Percentiles rank a stretch among this genome's conserved stretches.
These are phyloP conservation scores for Sebastolobus altivelis DNA, from an alignment of 2,797 vertebrate genomes.

Conservation along the genomic window DNA sequence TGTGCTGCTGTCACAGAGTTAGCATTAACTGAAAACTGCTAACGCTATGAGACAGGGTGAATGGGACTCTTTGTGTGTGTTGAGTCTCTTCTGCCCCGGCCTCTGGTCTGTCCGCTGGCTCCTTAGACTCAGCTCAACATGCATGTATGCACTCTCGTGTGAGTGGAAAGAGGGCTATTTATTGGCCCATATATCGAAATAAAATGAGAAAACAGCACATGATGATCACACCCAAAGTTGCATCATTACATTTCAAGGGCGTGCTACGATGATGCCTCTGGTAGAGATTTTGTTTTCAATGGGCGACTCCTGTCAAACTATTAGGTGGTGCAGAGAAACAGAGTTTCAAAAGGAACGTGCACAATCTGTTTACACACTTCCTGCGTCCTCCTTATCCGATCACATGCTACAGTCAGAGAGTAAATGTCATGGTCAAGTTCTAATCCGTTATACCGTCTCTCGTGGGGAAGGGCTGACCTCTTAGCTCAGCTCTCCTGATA, in stretches of 20 bases:
- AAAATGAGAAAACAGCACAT: not conserved
- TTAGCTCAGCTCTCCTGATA: constrained; percentile 68
- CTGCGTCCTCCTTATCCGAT: constrained; percentile 48
- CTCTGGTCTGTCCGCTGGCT: constrained; percentile 29
- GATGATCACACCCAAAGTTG: constrained; percentile 47
- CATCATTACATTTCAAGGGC: constrained; percentile 44
- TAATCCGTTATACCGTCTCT: constrained; percentile 56
- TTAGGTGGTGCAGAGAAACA: constrained; percentile 29
- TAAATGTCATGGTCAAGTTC: constrained; percentile 63
- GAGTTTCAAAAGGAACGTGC: constrained; percentile 59
- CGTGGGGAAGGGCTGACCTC: constrained; percentile 62
- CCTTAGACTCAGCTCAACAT: constrained; percentile 21
- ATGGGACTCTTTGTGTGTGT: constrained; percentile 75
- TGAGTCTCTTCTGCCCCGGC: constrained; percentile 39
- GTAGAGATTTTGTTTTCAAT: constrained; percentile 26
- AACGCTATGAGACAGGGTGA: constrained; percentile 68
- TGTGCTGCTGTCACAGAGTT: constrained; percentile 57
- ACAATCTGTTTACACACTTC: constrained; percentile 61
- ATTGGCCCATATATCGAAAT: no score
- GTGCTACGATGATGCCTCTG: not conserved
- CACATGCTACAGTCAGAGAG: constrained; percentile 59
- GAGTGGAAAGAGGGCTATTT: not conserved
- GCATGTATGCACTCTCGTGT: constrained; percentile 10
- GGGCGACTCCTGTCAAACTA: constrained; percentile 37
- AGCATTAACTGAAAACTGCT: constrained; percentile 51